Evolutionary conservation across 2,888 invertebrate species (phyloP).

Genomic region (Cosmia pyralina): DNA sequence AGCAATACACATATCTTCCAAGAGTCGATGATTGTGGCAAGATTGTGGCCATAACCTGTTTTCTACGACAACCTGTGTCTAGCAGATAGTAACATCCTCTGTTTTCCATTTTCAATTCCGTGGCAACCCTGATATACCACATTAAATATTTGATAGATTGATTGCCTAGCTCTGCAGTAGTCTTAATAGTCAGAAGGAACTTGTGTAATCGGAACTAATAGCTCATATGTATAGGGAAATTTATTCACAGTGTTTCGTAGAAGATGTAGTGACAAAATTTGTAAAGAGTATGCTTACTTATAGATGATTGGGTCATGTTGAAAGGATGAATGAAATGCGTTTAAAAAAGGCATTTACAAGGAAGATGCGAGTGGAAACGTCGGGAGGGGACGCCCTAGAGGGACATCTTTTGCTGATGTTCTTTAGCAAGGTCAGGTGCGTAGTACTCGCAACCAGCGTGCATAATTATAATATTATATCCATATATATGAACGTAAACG

Average conservation of each 20-base stretch:
- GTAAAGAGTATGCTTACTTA: background rate
- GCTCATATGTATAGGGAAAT: slow-evolving; percentile 9
- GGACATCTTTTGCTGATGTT: background rate
- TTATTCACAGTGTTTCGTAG: background rate
- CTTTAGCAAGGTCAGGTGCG: background rate
- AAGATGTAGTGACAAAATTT: background rate
- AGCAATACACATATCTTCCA: background rate
- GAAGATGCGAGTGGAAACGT: background rate
- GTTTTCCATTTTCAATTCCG: background rate
- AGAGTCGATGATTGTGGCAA: too few species aligned
- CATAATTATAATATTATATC: background rate
- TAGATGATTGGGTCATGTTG: background rate
- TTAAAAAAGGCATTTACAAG: background rate
- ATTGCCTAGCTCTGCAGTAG: slow-evolving; percentile 46
- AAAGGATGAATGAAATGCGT: background rate
- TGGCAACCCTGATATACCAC: slow-evolving; percentile 38
- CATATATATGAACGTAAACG: background rate
- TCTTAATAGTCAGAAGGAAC: slow-evolving; percentile 33
- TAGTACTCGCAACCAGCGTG: background rate
- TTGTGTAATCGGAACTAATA: slow-evolving; percentile 31
- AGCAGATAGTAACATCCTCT: background rate
- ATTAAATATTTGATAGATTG: slow-evolving; percentile 53
- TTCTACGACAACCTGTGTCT: background rate
- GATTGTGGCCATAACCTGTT: background rate
- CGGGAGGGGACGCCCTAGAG: background rate